Percentiles rank a stretch among this genome's conserved stretches.
Evolutionary conservation across 2,888 invertebrate genomes (phyloP).

Genomic region (Colletes collaris): DNA sequence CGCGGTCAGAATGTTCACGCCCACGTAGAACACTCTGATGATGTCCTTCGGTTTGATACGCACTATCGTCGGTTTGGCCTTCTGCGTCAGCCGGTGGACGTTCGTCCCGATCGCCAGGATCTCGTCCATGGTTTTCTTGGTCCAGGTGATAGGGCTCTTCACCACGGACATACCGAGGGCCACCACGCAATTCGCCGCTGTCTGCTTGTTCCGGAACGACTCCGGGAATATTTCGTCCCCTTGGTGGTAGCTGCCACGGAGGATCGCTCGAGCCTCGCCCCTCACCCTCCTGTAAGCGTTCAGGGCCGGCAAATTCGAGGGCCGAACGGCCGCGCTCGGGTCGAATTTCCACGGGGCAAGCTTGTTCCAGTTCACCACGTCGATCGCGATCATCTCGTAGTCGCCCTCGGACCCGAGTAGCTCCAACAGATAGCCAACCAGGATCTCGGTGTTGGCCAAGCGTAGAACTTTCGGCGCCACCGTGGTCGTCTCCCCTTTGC

Average conservation of each 20-base stretch:
- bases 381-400: conserved; percentile 76
- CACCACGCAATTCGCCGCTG: conserved; percentile 77
- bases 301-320: conserved; percentile 76
- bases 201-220: conserved; percentile 71
- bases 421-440: conserved; percentile 63
- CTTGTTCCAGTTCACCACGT: conserved; percentile 75
- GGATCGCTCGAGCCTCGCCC: conserved; percentile 76
- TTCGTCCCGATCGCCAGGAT: conserved; percentile 73
- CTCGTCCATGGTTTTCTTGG: conserved; percentile 78
- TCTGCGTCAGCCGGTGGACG: conserved; percentile 73
- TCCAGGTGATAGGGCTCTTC: conserved; percentile 78
- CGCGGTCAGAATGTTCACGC: conserved; percentile 76
- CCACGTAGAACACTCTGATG: conserved; percentile 76
- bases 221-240: conserved; percentile 74
- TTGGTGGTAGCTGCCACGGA: conserved; percentile 75
- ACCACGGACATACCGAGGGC: conserved; percentile 77
- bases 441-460: conserved; percentile 50
- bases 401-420: conserved; percentile 67
- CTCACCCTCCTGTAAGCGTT: conserved; percentile 75
- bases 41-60: conserved; percentile 73
- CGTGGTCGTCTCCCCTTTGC: conserved; percentile 4
- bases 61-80: conserved; percentile 44
- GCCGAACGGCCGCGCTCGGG: conserved; percentile 75
- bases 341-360: conserved; percentile 75
- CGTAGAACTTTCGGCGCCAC: conserved; percentile 66